Evolutionary conservation across 2,888 invertebrate genomes (phyloP), one percentile per base, ranked within the genome.

Genomic region (Cyclophora punctaria): DNA sequence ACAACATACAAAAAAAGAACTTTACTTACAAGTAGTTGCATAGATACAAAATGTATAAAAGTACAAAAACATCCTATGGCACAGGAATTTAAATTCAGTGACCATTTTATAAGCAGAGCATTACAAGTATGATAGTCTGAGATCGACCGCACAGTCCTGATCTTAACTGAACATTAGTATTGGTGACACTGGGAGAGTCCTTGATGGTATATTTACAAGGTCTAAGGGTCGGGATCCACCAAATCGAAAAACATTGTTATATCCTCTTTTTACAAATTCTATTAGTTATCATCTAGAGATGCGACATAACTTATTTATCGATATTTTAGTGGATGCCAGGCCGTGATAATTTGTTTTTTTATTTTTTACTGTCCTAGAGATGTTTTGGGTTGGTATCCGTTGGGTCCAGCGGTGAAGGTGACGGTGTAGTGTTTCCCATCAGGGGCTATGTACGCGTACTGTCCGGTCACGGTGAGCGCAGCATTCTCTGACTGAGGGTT

Each of bases 381-480:
- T 44, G 90, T 90, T 58, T 88, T 84, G 48, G 90, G 89, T 63
- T 89, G 89, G 89, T 90, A 92, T 42, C 92, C 92, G 64, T 91
- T 90, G 67, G 91, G 91, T 53, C 91, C 91, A 20, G 91, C 91
- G 43, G 90, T 83, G 79, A 91, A 92, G 57, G 87, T 90, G 56
- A 92, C 90, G 2, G 90, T 90, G 75, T 92, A 93, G 51, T 90
- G 89, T 58, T 91, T 90, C 58, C 93, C 93, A 60, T 93, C 92
- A 33, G 90, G 90, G 3, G 91, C 92, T n/a, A 90, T 80, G 83
- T 90, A 93, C 0, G 90, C 83, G 69, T 91, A 91, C 47, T 90
- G 88, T 44, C 93, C 93, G 5, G 89, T 90, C 3, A 93, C 92
- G 1, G 90, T 89, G 3, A 93, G 78, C 3, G 91, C 89, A 58